Evolutionary conservation across 2,888 invertebrate species (phyloP), one percentile per base, ranked within the genome.

Genomic region (Chesias legatella): DNA sequence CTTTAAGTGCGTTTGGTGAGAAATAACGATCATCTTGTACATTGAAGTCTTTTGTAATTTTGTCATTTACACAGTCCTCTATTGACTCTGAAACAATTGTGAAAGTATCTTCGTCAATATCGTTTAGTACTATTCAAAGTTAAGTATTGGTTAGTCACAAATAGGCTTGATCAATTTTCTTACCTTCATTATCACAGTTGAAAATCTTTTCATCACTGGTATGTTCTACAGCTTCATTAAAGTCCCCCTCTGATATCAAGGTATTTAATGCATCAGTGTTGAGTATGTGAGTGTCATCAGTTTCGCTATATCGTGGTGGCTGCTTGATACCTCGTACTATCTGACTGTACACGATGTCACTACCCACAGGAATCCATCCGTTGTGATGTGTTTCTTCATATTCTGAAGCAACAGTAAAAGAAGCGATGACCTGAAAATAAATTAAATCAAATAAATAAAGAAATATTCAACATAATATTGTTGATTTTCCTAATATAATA

Each of bases 281-380:
- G 6, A 48, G 11, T 6, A 22, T 10, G 29, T 43, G 42, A 27
- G 32, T 22, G 11, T 35, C 11, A 8, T 38, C 17, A 21, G 34
- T 25, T 7, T 29, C 29, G 0, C 32, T 32, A 27, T 27, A 42
- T 0, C 11, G 22, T 6, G 34, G 31, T 11, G 22, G 3, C 3
- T 17, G 33, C 1, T 1, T 25, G 6, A 22, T 11, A 13, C 29
- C 40, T 5, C 23, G 42, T 38, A 26, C 33, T 2, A 51, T 48
- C 22, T 53, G 53, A 1, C 48, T 33, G 37, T 39, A 45, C 3
- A 49, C 47, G 7, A 46, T 9, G 7, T 52, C 51, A 31, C 21
- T 40, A 6, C 37, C 46, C 6, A 58, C 46, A 5, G 57, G 57
- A 6, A 45, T 29, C 57, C 57, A 58, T 2, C 49, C 56, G 32